These are phyloP conservation scores for Phacellophora camtschatica DNA, from an alignment of 30 jellyfish, hydroid and myxozoan species.

Conservation along the genomic window DNA sequence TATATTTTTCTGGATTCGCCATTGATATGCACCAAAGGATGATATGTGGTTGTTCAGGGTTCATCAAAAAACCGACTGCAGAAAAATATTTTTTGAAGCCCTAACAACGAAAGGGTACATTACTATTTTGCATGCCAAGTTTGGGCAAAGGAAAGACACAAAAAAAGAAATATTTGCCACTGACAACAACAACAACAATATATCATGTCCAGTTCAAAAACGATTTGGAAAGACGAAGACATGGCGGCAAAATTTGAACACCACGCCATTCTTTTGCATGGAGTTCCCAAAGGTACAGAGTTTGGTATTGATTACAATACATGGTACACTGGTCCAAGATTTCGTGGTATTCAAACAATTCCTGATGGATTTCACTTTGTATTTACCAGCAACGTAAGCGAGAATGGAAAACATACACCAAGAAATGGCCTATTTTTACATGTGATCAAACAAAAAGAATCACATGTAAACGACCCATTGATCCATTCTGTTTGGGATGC, in stretches of 20 bases:
- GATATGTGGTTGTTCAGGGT: too few species aligned
- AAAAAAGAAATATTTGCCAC: too few species aligned
- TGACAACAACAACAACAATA: too few species aligned
- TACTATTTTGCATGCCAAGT: too few species aligned
- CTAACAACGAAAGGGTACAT: too few species aligned
- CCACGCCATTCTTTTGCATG: conserved; percentile 24
- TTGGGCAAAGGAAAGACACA: too few species aligned
- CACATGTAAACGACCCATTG: background rate
- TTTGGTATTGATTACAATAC: conserved; percentile 90
- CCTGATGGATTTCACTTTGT: conserved; percentile 92
- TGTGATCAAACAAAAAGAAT: background rate
- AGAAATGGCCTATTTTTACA: conserved; percentile 75
- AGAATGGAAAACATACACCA: conserved; percentile 54
- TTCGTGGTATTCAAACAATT: conserved; percentile 67
- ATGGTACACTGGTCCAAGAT: conserved; percentile 86
- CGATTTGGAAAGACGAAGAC: too few species aligned
- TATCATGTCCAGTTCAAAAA: too few species aligned
- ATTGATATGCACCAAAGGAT: too few species aligned
- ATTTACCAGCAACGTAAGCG: conserved; percentile 64
- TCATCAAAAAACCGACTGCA: too few species aligned
- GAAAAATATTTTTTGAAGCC: too few species aligned
- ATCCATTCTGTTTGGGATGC: conserved; percentile 33
- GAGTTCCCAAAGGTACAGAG: conserved; percentile 78
- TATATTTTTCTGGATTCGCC: too few species aligned
- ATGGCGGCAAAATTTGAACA: background rate